phyloP scores from a whole-genome alignment of 2,113 vertebrate species.

The Mola mola region DNA sequence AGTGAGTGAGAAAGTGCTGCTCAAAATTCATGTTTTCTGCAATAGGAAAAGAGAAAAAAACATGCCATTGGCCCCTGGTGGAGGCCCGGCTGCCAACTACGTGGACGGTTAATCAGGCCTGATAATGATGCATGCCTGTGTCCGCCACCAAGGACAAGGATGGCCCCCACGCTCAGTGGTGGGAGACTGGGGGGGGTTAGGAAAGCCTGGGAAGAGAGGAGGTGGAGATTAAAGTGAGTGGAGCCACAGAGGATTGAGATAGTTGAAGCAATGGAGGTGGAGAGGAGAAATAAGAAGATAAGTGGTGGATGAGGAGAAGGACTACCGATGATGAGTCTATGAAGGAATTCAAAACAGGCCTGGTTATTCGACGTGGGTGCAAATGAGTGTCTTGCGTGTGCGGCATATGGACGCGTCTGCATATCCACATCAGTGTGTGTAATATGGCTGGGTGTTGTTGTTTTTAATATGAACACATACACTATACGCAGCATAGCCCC shows the following conservation, averaged over 20 bases:
- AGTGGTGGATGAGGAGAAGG: constrained; percentile 17
- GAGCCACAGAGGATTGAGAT: constrained; percentile 34
- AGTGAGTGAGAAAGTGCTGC: constrained; percentile 54
- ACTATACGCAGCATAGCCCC: constrained; percentile 50
- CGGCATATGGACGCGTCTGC: constrained; percentile 51
- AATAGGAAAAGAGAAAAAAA: constrained; percentile 12
- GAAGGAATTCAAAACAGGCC: constrained; percentile 24
- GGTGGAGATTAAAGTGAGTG: constrained; percentile 52
- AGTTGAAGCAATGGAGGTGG: constrained; percentile 44
- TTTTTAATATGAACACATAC: constrained; percentile 56
- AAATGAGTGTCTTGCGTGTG: constrained; percentile 30
- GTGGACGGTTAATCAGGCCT: constrained; percentile 68
- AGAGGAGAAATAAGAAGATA: constrained; percentile 28
- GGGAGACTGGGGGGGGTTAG: constrained; percentile 19
- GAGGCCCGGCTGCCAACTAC: constrained; percentile 47
- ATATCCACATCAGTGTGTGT: constrained; percentile 46
- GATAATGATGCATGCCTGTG: constrained; percentile 69
- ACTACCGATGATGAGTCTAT: constrained; percentile 5
- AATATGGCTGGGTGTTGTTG: constrained; percentile 25
- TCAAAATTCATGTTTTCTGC: constrained; percentile 72
- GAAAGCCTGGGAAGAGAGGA: constrained; percentile 41
- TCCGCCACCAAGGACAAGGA: constrained; percentile 64
- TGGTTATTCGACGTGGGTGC: constrained; percentile 24
- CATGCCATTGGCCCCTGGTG: constrained; percentile 52
- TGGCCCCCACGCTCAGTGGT: constrained; percentile 32